Base-by-base conservation (phyloP, 1,140 invertebrate genomes). In the Maniola jurtina region DNA sequence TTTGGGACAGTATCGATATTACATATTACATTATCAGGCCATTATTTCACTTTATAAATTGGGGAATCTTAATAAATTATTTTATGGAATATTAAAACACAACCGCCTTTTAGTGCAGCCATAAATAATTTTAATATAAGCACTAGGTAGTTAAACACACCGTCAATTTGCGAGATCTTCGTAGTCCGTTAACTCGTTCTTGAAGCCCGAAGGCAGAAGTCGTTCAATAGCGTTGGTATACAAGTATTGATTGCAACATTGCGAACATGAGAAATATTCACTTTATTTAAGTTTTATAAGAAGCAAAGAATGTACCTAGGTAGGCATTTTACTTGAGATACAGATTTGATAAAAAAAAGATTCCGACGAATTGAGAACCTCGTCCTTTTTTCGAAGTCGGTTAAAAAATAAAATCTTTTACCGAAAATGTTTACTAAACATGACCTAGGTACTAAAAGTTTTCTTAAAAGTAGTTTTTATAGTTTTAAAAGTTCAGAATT, bases 51-150 rank as follows among this genome's bases (percentile, higher is more conserved):
- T 34, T 55, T 55, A 55, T 34, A 55, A 57, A 40, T 40, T 57
- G 36, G 55, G 55, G 7, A 38, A 57, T 38, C 13, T 38, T 38
- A 48, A 14, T n/a, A 14, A 50, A 34, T 64, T 58, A 62, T 68
- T 63, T n/a, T 34, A 68, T 58, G 55, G 25, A 56, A 42, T 62
- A 57, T 57, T 45, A 58, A 60, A 64, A 60, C 35, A 59, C 14
- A 40, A 25, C 25, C 67, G 45, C 56, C 61, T 58, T 69, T 69
- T 69, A 61, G 48, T 61, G 34, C 61, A 25, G 48, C 16, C 56
- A 61, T 69, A 69, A 69, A 69, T 69, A 61, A 69, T 69, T 69
- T 69, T 69, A 69, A 69, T 69, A 69, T 64, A 69, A 69, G 67
- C 67, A 47, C 62, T 64, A 64, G 57, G 67, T 69, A 69, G 67